phyloP scores from a whole-genome alignment of 2,113 vertebrate genomes.

The Megaceryle torquata region DNA sequence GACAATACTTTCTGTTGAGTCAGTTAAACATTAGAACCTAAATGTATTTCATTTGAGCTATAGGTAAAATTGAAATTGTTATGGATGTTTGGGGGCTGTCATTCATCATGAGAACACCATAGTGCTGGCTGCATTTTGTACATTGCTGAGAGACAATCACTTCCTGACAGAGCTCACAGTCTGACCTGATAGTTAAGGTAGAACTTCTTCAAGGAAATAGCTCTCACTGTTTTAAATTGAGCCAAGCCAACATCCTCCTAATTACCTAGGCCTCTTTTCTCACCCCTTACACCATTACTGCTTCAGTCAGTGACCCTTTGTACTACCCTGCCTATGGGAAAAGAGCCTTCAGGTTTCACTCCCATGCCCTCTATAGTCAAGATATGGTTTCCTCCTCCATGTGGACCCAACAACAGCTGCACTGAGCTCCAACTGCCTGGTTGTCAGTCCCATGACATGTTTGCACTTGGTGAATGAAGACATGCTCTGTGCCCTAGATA shows the following conservation, averaged over 20 bases:
- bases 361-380: not conserved
- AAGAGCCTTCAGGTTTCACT: not conserved
- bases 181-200: not conserved
- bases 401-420: not conserved
- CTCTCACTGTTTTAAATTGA: not conserved
- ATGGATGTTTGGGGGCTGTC: not conserved
- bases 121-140: rapidly evolving
- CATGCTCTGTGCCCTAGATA: not conserved
- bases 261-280: not conserved
- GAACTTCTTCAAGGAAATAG: not conserved
- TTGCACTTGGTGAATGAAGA: not conserved
- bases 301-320: not conserved
- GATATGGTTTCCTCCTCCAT: not conserved
- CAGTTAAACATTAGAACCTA: not conserved
- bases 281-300: not conserved
- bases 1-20: not conserved
- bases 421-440: not conserved
- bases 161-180: not conserved
- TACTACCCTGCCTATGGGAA: not conserved
- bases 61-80: not conserved
- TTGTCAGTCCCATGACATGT: rapidly evolving
- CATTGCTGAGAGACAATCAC: rapidly evolving
- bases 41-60: not conserved
- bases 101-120: rapidly evolving
- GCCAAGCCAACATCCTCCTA: not conserved